phyloP scores from a whole-genome alignment of 2,113 vertebrate species.

The Thamnophis sirtalis region DNA sequence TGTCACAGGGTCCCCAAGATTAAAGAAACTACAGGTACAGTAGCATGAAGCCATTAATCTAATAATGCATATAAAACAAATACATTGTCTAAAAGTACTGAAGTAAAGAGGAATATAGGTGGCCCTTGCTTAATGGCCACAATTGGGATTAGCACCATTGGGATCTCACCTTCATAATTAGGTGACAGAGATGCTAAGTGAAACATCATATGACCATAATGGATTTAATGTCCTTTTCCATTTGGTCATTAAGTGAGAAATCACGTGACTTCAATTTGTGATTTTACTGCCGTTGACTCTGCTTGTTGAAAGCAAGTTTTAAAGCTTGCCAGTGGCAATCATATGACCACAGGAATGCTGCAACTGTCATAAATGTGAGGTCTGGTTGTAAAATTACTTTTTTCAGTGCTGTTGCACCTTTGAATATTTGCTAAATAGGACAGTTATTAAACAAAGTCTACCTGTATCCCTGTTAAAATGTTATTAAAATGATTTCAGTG shows the following conservation, averaged over 20 bases:
- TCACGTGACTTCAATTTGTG: neutral
- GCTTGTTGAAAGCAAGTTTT: neutral
- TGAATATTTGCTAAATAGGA: neutral
- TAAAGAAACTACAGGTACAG: conserved; percentile 99
- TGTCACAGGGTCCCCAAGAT: conserved; percentile 93
- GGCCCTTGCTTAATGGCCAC: neutral
- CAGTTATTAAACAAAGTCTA: neutral
- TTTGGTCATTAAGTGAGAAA: neutral
- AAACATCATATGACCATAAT: neutral
- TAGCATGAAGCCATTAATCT: conserved; percentile 55
- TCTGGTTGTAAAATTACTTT: neutral
- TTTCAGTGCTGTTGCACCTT: neutral
- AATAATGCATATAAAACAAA: conserved; percentile 5
- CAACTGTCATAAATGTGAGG: neutral
- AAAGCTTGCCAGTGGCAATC: neutral
- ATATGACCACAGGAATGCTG: neutral
- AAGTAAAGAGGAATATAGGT: neutral
- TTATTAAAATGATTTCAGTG: neutral
- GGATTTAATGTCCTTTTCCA: neutral
- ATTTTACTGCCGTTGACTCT: neutral
- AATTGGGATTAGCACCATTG: neutral
- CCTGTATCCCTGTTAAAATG: neutral
- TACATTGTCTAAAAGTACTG: neutral
- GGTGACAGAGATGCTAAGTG: neutral
- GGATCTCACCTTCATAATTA: neutral